Evolutionary conservation across 2,113 vertebrate genomes (phyloP).

Genomic region (Manacus vitellinus): DNA sequence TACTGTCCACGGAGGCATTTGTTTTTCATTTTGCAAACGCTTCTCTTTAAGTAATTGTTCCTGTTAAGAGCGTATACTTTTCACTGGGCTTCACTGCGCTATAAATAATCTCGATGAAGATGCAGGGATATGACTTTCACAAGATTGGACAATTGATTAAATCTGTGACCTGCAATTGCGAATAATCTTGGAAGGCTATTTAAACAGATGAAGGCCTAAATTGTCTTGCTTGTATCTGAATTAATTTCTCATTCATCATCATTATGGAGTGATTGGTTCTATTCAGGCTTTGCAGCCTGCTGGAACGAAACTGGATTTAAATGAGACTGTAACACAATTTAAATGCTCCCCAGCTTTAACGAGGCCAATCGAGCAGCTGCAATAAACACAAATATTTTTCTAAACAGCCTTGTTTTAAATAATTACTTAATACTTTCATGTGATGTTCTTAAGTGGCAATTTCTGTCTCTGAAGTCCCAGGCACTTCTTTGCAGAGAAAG

Average conservation of each 20-base stretch:
- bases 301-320: constrained; percentile 89
- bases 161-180: constrained; percentile 94
- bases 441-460: constrained; percentile 77
- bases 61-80: constrained; percentile 77
- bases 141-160: constrained; percentile 98
- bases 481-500: constrained; percentile 44
- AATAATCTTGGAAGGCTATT: constrained; percentile 98
- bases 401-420: constrained; percentile 84
- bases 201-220: constrained; percentile 99
- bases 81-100: constrained; percentile 72
- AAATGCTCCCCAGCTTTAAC: constrained; percentile 83
- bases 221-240: constrained; percentile 98
- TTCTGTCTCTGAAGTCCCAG: constrained; percentile 54
- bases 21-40: constrained; percentile 77
- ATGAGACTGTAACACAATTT: constrained; percentile 96
- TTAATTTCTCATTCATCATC: constrained; percentile 99
- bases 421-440: constrained; percentile 83
- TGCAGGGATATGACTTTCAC: constrained; percentile 93
- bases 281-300: constrained; percentile 90
- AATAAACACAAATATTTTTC: constrained; percentile 87
- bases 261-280: constrained; percentile 93
- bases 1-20: constrained; percentile 72
- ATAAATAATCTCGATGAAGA: constrained; percentile 98
- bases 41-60: constrained; percentile 81
- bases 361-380: constrained; percentile 82